phyloP scores from a whole-genome alignment of 1,140 invertebrate species.

The Druon quercuslanigerum region DNA sequence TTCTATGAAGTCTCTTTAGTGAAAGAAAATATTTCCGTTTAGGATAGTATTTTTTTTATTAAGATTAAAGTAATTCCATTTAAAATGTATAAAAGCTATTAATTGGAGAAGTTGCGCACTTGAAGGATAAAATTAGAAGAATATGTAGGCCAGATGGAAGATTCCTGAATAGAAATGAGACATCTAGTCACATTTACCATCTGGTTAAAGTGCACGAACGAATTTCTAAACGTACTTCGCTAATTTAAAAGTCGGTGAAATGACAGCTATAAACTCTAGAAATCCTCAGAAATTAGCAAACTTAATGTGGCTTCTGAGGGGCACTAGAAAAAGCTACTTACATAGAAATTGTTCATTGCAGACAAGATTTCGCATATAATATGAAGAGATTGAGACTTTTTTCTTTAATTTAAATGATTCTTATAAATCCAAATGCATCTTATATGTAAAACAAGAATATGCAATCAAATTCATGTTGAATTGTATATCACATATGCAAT shows the following conservation, averaged over 20 bases:
- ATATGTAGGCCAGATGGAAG: constrained; percentile 15
- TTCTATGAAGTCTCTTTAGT: too few relatives aligned
- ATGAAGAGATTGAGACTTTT: neutral
- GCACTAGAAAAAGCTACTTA: neutral
- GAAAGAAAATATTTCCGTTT: neutral
- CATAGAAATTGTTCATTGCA: neutral
- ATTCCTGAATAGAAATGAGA: constrained; percentile 16
- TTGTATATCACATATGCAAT: too few relatives aligned
- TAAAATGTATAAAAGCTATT: neutral
- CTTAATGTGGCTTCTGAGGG: constrained; percentile 17
- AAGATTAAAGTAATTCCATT: neutral
- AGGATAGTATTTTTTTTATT: neutral
- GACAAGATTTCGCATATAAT: neutral
- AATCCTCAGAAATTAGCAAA: constrained; percentile 4
- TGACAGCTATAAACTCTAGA: neutral
- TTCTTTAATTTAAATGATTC: too few relatives aligned
- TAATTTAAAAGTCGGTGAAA: constrained; percentile 9
- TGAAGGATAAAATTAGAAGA: constrained; percentile 13
- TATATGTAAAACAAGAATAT: too few relatives aligned
- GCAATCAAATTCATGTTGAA: too few relatives aligned
- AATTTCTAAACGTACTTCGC: constrained; percentile 3
- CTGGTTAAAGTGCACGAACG: neutral
- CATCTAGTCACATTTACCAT: constrained; percentile 17
- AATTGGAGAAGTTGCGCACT: neutral
- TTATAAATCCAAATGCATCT: too few relatives aligned